phyloP scores from a whole-genome alignment of 2,888 invertebrate genomes.

The Drosophila histrio region DNA sequence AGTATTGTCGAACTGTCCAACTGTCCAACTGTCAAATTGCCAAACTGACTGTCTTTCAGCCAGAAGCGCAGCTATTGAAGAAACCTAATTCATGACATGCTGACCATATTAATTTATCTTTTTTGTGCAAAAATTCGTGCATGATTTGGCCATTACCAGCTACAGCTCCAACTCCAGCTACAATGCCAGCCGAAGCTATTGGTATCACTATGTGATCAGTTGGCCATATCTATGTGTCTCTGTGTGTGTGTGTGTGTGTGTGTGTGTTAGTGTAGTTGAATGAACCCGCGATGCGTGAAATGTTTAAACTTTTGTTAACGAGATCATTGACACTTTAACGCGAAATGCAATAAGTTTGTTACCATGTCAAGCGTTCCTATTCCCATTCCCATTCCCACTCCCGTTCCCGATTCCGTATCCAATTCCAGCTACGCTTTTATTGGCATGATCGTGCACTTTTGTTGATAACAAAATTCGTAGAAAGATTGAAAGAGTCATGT shows the following conservation, averaged over 20 bases:
- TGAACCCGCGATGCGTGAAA: conserved; percentile 73
- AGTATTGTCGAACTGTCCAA: conserved; percentile 65
- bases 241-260: conserved; percentile 14
- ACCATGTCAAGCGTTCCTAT: conserved; percentile 60
- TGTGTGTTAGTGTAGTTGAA: conserved; percentile 52
- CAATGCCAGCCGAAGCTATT: conserved; percentile 20
- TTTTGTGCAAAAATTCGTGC: conserved; percentile 76
- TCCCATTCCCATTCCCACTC: conserved; percentile 4
- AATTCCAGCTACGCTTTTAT: conserved; percentile 61
- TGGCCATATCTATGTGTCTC: conserved; percentile 38
- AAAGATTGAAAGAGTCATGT: conserved; percentile 53
- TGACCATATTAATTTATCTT: conserved; percentile 81
- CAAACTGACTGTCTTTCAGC: not conserved
- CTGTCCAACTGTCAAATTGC: not conserved
- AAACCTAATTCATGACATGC: conserved; percentile 79
- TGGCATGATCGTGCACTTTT: conserved; percentile 79
- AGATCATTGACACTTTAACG: conserved; percentile 81
- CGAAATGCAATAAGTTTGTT: conserved; percentile 81
- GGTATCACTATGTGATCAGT: conserved; percentile 62
- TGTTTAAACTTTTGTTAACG: conserved; percentile 74
- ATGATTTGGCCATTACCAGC: conserved; percentile 75
- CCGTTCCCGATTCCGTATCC: conserved; percentile 9
- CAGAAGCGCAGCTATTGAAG: conserved; percentile 38
- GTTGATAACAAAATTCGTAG: conserved; percentile 75
- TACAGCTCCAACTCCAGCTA: conserved; percentile 11